Base-by-base conservation (phyloP, 1,140 invertebrate genomes). In the Drosophila funebris region DNA sequence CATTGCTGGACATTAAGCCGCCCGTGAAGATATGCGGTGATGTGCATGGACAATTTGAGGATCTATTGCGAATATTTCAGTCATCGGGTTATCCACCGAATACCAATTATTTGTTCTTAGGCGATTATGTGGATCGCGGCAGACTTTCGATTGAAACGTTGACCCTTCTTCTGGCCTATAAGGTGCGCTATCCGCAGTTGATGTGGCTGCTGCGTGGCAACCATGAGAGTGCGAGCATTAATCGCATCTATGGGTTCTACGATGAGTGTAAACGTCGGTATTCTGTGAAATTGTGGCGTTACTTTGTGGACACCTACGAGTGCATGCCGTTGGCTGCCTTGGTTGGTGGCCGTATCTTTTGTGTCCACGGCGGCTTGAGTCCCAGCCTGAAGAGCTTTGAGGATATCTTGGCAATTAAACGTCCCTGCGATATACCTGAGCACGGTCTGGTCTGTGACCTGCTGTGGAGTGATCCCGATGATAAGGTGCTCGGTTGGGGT, bases 31-130 rank as follows among this genome's bases (percentile, higher is more conserved):
- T 77, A 11, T 74, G 71, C 29, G 75, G 60, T 4, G 72, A 98
- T 93, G 97, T 98, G 77, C 97, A 98, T 92, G 97, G 97, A 63
- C 97, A 97, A 94, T 98, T 97, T 92, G 97, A 97, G 92, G 97
- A 98, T 93, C 92, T 98, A 79, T 96, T 98, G 93, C 96, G 98
- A 91, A 92, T 98, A 71, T 97, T 98, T 92, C 93, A 96, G 63
- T 96, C 94, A 87, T 96, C 96, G 62, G 97, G 97, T 18, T 95
- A 96, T 92, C 95, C 98, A 56, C 97, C 97, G 37, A 95, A 97
- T 75, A 97, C 97, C 53, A 96, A 96, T 91, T 98, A 98, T 92
- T 96, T 98, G 91, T 98, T 98, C 92, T 95, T 98, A 94, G 97
- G 97, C 68, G 97, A 98, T 93, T 98, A 97, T 94, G 97, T 98